phyloP scores from a whole-genome alignment of 2,113 vertebrate genomes.

The Mus pahari region DNA sequence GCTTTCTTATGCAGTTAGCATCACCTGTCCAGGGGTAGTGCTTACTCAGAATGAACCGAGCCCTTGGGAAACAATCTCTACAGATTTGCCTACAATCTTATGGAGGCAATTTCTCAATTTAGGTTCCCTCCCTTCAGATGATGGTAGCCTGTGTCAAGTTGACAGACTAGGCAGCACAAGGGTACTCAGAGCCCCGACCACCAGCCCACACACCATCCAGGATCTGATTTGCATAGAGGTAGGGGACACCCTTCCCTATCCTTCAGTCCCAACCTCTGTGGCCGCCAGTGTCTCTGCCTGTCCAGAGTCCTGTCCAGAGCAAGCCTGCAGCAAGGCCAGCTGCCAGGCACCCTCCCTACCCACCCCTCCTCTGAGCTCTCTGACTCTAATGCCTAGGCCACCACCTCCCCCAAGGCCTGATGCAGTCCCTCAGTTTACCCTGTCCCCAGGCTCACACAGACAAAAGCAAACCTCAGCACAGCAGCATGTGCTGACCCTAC shows the following conservation, averaged over 20 bases:
- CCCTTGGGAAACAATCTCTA: not conserved
- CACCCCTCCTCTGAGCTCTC: not conserved
- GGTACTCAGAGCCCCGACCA: not conserved
- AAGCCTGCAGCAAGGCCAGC: not conserved
- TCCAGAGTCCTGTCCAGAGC: not conserved
- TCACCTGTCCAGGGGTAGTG: not conserved
- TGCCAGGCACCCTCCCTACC: not conserved
- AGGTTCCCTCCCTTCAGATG: not conserved
- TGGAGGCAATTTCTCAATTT: not conserved
- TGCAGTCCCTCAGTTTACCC: not conserved
- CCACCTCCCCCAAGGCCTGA: not conserved
- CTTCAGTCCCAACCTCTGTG: fast-evolving
- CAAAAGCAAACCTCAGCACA: not conserved
- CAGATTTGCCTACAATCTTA: not conserved
- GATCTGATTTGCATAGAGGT: not conserved
- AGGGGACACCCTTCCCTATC: not conserved
- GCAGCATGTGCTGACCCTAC: too few species aligned
- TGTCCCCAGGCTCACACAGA: not conserved
- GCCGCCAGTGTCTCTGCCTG: not conserved
- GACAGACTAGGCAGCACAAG: not conserved
- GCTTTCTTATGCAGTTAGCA: not conserved
- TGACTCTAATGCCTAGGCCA: not conserved
- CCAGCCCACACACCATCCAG: not conserved
- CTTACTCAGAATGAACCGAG: not conserved
- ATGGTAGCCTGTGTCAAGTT: not conserved